Percentiles rank a stretch among this genome's conserved stretches.
These are phyloP conservation scores for Aphelocoma coerulescens DNA, from an alignment of 2,113 vertebrate genomes.

Conservation along the genomic window DNA sequence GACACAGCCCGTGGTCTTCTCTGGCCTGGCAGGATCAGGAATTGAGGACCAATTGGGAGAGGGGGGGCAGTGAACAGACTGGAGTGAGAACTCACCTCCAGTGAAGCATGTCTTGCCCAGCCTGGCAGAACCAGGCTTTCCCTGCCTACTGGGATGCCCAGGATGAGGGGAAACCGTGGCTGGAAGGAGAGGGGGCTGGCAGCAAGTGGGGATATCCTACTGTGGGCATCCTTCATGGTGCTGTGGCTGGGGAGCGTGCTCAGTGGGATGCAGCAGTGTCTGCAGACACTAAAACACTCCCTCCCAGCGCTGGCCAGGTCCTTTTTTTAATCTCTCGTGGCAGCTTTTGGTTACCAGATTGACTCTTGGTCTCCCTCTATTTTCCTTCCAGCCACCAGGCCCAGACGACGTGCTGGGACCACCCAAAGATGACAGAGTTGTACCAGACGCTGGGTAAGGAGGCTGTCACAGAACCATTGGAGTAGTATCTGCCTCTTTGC, in stretches of 20 bases:
- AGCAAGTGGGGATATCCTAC: background rate
- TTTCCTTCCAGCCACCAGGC: constrained; percentile 88
- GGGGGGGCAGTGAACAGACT: background rate
- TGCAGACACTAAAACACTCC: background rate
- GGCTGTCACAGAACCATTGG: fast-evolving
- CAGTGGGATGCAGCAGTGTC: background rate
- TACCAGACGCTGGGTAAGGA: constrained; percentile 92
- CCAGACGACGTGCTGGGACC: constrained; percentile 98
- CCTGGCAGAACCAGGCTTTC: background rate
- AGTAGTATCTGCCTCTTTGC: fast-evolving
- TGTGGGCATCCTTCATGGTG: background rate
- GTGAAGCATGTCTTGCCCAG: fast-evolving
- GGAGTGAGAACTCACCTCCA: background rate
- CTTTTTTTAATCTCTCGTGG: background rate
- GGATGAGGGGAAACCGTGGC: background rate
- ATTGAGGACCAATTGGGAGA: fast-evolving
- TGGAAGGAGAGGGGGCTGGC: background rate
- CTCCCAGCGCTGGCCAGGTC: fast-evolving
- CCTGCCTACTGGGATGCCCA: background rate
- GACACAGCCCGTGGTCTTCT: fast-evolving
- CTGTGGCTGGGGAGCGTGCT: background rate
- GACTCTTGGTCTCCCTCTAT: background rate
- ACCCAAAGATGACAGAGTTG: constrained; percentile 98
- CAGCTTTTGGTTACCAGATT: background rate
- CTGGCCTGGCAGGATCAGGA: background rate